These are phyloP conservation scores for Hephaestus fuliginosus DNA, from an alignment of 2,797 vertebrate species.

Conservation along the genomic window DNA sequence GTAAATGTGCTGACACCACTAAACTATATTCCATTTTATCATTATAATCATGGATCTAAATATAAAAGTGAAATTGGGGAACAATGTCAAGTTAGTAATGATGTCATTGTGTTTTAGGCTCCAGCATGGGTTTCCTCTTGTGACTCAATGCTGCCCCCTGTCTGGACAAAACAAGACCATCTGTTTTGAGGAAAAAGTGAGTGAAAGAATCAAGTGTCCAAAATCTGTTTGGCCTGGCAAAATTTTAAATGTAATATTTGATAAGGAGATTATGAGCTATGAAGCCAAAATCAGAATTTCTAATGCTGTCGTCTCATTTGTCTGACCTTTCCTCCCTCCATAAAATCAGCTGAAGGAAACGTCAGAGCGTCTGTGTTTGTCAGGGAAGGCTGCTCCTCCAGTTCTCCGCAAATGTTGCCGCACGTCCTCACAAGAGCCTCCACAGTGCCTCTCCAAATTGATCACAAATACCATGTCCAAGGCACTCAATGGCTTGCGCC, in stretches of 20 bases:
- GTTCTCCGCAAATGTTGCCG: slow-evolving; percentile 73
- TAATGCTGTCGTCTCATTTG: not conserved
- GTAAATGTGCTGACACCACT: not conserved
- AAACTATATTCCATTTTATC: not conserved
- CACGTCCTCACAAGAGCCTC: not conserved
- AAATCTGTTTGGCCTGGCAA: not conserved
- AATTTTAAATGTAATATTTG: not conserved
- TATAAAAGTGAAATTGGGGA: not conserved
- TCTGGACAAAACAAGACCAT: slow-evolving; percentile 29
- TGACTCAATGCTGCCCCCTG: slow-evolving; percentile 81
- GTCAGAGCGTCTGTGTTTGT: slow-evolving; percentile 57
- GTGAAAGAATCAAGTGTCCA: slow-evolving; percentile 19
- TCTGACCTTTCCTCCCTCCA: slow-evolving; percentile 14
- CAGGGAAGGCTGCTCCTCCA: not conserved
- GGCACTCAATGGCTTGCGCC: slow-evolving; percentile 34
- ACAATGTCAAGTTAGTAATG: not conserved
- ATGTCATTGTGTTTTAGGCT: slow-evolving; percentile 60
- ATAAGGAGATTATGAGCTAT: not conserved
- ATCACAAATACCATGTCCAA: slow-evolving; percentile 72
- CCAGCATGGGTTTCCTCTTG: slow-evolving; percentile 64
- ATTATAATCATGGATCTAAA: not conserved
- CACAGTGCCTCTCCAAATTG: slow-evolving; percentile 72
- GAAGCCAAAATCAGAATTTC: not conserved
- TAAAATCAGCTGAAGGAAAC: slow-evolving; percentile 68
- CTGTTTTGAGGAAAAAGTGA: slow-evolving; percentile 77